Conservation (phyloP, 2,113 vertebrate genomes). For the Dasypus novemcinctus region DNA sequence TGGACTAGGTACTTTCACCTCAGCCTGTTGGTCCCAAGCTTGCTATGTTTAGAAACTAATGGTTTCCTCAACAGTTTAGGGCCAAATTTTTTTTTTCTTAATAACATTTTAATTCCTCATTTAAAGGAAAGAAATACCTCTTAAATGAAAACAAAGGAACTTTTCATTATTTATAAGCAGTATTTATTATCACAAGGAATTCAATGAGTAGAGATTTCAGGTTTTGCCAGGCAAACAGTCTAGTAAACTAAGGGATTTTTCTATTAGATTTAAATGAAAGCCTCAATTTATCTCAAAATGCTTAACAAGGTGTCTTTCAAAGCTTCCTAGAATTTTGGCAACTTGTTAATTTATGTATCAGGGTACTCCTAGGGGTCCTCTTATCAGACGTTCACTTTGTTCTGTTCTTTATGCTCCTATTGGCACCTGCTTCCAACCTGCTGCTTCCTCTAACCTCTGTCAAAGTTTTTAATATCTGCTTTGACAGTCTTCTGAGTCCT, state of each 20-base stretch:
- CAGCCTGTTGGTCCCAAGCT: neutral
- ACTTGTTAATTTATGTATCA: neutral
- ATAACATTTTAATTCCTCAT: neutral
- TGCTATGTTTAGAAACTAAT: constrained; percentile 1
- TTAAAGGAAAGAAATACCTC: neutral
- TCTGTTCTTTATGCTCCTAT: neutral
- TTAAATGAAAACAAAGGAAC: neutral
- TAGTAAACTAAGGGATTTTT: neutral
- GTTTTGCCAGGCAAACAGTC: neutral
- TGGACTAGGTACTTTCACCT: neutral
- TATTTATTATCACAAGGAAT: neutral
- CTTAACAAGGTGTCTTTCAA: neutral
- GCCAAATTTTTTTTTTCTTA: neutral
- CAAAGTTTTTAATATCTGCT: neutral
- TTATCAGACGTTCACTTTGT: neutral
- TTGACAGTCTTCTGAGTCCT: neutral
- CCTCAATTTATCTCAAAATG: neutral
- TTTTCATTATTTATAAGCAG: neutral
- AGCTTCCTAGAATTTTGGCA: neutral
- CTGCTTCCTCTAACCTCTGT: neutral
- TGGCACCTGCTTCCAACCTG: neutral
- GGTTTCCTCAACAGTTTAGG: neutral
- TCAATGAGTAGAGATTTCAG: neutral
- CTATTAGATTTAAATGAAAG: neutral
- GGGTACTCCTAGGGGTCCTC: neutral